These are phyloP conservation scores for Stichopus horrens DNA, from an alignment of 53 echinoderm and acorn worm species.

Conservation along the genomic window DNA sequence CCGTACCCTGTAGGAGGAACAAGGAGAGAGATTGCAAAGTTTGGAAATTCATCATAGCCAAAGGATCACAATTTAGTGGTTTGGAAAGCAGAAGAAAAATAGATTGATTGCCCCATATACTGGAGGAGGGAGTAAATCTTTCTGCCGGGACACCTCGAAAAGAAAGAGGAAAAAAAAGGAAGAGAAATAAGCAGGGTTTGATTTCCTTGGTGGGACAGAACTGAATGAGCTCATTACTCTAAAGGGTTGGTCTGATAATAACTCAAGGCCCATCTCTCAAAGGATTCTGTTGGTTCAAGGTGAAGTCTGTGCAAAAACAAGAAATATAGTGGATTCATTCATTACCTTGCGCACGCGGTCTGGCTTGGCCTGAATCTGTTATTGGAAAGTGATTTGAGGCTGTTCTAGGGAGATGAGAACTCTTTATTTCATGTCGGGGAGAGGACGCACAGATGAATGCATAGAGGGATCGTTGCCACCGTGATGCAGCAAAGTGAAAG, in stretches of 20 bases:
- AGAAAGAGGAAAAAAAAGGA: background rate
- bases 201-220: background rate
- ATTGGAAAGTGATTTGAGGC: slow-evolving; percentile 11
- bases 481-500: background rate
- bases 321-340: background rate
- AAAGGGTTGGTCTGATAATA: background rate
- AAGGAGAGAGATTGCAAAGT: background rate
- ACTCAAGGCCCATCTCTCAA: background rate
- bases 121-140: slow-evolving; percentile 1
- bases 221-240: slow-evolving; percentile 18
- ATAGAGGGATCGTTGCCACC: background rate
- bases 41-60: background rate
- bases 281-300: background rate
- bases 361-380: slow-evolving; percentile 18
- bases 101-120: slow-evolving; percentile 4
- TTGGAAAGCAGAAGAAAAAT: background rate
- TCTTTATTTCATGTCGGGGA: background rate
- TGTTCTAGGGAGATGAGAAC: background rate
- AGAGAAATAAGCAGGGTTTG: background rate
- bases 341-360: background rate
- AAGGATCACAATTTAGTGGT: too few species aligned
- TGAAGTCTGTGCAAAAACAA: background rate
- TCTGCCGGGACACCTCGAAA: background rate
- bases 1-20: background rate
- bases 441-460: background rate